Conservation (phyloP, 2,113 vertebrate genomes). For the Apodemus sylvaticus region DNA sequence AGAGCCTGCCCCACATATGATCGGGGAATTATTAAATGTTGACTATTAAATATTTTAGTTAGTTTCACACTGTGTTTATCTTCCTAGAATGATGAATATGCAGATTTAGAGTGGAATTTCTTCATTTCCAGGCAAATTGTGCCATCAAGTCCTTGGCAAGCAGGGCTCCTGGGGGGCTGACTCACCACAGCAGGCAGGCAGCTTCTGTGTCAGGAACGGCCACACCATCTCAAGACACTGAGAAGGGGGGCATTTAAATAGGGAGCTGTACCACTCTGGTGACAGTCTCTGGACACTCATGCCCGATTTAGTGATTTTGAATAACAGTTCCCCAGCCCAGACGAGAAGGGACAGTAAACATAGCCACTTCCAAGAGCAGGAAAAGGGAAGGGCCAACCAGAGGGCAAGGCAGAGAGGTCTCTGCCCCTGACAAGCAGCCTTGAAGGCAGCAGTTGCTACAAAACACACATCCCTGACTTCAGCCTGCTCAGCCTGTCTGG, state of each 20-base stretch:
- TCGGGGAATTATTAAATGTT: constrained; percentile 76
- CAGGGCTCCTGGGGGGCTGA: constrained; percentile 60
- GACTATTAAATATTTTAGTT: constrained; percentile 76
- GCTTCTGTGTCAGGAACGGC: constrained; percentile 55
- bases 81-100: constrained; percentile 74
- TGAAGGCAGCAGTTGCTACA: neutral
- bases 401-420: neutral
- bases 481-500: neutral
- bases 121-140: constrained; percentile 66
- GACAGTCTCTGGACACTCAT: constrained; percentile 65
- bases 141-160: constrained; percentile 67
- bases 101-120: constrained; percentile 66
- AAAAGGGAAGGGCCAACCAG: neutral
- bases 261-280: constrained; percentile 67
- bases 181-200: constrained; percentile 11
- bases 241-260: constrained; percentile 67
- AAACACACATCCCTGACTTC: constrained; percentile 50
- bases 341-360: neutral
- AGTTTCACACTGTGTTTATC: constrained; percentile 75
- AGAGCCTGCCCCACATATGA: constrained; percentile 69
- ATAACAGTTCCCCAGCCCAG: constrained; percentile 57
- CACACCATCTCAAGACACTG: constrained; percentile 51
- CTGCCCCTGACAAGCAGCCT: neutral
- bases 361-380: neutral
- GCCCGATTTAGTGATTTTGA: constrained; percentile 60